phyloP scores from a whole-genome alignment of 2,797 vertebrate species.

The Enteromius afrohamiltoni region DNA sequence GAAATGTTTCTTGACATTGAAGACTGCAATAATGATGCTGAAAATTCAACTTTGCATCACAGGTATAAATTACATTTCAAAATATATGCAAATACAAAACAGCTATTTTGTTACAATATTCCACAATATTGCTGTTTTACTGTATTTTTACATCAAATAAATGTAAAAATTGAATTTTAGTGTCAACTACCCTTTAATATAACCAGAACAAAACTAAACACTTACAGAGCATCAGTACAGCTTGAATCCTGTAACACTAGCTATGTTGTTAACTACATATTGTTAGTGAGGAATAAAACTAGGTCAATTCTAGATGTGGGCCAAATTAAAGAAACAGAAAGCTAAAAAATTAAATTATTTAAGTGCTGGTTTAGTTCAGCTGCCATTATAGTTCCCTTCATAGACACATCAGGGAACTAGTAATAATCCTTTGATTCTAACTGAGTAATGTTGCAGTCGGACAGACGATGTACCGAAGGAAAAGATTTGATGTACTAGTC shows the following conservation, averaged over 20 bases:
- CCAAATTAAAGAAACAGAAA: constrained; percentile 5
- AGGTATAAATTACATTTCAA: not conserved
- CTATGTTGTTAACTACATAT: not conserved
- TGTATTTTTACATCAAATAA: not conserved
- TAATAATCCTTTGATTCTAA: constrained; percentile 44
- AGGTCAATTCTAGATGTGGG: constrained; percentile 23
- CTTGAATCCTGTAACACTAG: constrained; percentile 1
- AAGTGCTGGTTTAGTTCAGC: constrained; percentile 14
- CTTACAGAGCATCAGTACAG: not conserved
- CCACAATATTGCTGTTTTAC: not conserved
- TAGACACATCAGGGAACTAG: constrained; percentile 35
- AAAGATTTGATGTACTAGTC: constrained; percentile 26
- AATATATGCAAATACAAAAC: not conserved
- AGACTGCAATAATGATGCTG: not conserved
- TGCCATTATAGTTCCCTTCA: not conserved
- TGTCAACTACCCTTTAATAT: too few relatives aligned
- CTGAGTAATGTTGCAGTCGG: constrained; percentile 42
- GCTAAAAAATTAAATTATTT: not conserved
- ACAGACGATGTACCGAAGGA: constrained; percentile 37
- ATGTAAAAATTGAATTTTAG: too few relatives aligned
- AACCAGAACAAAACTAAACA: not conserved
- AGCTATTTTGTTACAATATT: not conserved
- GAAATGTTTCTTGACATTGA: not conserved
- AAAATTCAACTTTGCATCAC: not conserved
- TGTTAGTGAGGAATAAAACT: constrained; percentile 8